These are phyloP conservation scores for Botrylloides violaceus DNA, from an alignment of 23 tunicate genomes.

Conservation along the genomic window DNA sequence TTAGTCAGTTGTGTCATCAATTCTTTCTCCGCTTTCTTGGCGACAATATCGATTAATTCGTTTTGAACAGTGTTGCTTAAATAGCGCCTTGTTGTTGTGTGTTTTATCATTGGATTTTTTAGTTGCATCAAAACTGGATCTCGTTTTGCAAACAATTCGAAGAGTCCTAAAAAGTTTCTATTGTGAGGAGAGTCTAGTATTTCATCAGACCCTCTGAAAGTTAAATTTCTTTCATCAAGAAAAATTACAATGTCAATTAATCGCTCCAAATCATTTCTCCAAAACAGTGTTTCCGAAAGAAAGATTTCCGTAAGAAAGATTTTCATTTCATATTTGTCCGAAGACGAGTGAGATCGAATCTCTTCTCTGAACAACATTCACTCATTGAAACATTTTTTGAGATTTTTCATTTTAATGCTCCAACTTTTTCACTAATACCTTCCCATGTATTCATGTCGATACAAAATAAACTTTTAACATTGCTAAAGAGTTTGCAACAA, in stretches of 20 bases:
- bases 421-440: neutral
- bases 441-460: neutral
- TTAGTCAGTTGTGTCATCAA: neutral
- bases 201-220: constrained; percentile 35
- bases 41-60: neutral
- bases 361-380: neutral
- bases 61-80: neutral
- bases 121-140: constrained; percentile 26
- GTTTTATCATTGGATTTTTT: neutral
- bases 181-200: constrained; percentile 24
- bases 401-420: neutral
- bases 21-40: neutral
- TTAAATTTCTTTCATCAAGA: neutral
- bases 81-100: neutral
- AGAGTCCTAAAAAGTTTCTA: constrained; percentile 29
- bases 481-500: neutral
- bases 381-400: neutral
- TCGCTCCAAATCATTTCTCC: constrained; percentile 33
- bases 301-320: neutral
- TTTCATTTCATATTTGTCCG: neutral
- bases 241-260: constrained; percentile 6
- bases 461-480: neutral
- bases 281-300: constrained; percentile 18
- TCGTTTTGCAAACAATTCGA: constrained; percentile 23
- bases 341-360: neutral